phyloP scores from a whole-genome alignment of 2,888 invertebrate species.

The Agrotis puta region DNA sequence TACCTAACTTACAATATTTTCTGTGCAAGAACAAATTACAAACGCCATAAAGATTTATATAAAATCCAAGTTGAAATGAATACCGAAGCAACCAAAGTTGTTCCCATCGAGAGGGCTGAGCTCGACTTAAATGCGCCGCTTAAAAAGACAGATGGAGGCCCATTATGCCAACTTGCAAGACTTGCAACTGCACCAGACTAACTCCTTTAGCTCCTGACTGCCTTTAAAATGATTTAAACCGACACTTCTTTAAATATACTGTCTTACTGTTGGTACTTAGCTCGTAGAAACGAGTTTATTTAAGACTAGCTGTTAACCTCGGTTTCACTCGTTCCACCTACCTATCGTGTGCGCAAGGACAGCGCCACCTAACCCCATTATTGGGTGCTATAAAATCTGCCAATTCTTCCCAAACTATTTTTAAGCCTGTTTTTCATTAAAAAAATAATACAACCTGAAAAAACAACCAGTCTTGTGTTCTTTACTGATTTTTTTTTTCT shows the following conservation, averaged over 20 bases:
- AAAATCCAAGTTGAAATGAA: conserved; percentile 58
- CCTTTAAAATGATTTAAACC: conserved; percentile 63
- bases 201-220: conserved; percentile 57
- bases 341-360: no score
- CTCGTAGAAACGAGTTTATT: conserved; percentile 8
- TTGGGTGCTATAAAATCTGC: no score
- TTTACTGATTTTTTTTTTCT: no score
- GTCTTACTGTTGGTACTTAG: neutral
- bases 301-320: neutral
- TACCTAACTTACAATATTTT: neutral
- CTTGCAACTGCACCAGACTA: conserved; percentile 55
- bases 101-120: conserved; percentile 57
- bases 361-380: no score
- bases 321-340: no score
- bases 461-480: no score
- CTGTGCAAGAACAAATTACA: conserved; percentile 21
- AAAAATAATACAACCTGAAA: no score
- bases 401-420: no score
- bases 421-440: no score
- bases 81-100: conserved; percentile 58
- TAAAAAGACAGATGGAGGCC: conserved; percentile 72
- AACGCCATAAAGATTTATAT: conserved; percentile 33
- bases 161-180: conserved; percentile 68
- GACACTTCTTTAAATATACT: conserved; percentile 36
- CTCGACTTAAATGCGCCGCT: conserved; percentile 70